Evolutionary conservation across 2,797 vertebrate species (phyloP).

Genomic region (Chaunax sp.): DNA sequence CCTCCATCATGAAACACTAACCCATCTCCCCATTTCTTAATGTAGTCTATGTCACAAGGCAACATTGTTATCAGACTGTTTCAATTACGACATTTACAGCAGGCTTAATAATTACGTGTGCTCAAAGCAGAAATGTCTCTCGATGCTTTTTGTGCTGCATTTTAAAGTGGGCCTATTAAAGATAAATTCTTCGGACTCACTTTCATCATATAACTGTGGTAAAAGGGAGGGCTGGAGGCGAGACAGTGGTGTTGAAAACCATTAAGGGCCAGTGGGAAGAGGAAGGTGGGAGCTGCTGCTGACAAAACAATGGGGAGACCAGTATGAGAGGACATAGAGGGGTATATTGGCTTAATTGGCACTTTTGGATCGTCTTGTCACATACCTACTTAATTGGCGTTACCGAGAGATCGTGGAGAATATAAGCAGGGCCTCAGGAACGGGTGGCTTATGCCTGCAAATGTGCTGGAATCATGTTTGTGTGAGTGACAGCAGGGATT

Average conservation of each 20-base stretch:
- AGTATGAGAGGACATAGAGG: conserved; percentile 46
- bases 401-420: conserved; percentile 63
- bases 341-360: conserved; percentile 80
- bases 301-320: conserved; percentile 41
- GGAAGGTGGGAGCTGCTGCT: conserved; percentile 40
- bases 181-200: conserved; percentile 65
- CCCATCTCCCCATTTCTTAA: conserved; percentile 66
- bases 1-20: conserved; percentile 61
- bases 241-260: conserved; percentile 61
- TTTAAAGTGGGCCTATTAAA: conserved; percentile 72
- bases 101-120: conserved; percentile 74
- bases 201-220: conserved; percentile 51
- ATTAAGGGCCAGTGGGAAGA: conserved; percentile 64
- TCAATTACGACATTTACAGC: conserved; percentile 75
- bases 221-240: conserved; percentile 49
- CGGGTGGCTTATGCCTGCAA: conserved; percentile 32
- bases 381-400: conserved; percentile 81
- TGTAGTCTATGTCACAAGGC: conserved; percentile 66
- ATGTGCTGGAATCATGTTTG: conserved; percentile 38
- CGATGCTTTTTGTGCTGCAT: conserved; percentile 56
- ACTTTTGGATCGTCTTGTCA: conserved; percentile 80
- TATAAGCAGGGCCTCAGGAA: conserved; percentile 44
- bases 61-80: conserved; percentile 72
- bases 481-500: neutral
- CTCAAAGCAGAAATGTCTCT: conserved; percentile 57